These are phyloP conservation scores for Istiophorus platypterus DNA, from an alignment of 2,113 vertebrate species.

Conservation along the genomic window DNA sequence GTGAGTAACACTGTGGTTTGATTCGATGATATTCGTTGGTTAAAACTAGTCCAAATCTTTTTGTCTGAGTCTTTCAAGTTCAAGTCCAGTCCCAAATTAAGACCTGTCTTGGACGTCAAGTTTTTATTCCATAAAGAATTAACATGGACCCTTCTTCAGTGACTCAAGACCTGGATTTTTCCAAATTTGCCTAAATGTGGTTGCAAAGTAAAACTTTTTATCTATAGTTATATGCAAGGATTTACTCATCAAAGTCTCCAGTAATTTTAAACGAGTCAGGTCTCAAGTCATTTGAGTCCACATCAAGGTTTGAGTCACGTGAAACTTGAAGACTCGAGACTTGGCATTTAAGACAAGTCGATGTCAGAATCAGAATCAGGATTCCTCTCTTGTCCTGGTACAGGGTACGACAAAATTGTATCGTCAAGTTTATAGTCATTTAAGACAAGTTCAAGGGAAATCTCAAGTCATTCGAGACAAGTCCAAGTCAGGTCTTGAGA, in stretches of 20 bases:
- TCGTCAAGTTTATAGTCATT: not conserved
- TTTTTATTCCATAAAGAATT: not conserved
- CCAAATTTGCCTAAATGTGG: not conserved
- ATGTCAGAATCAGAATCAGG: no score
- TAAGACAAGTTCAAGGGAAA: no score
- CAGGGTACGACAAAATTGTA: no score
- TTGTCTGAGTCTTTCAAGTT: not conserved
- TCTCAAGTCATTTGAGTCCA: not conserved
- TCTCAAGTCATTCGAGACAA: not conserved
- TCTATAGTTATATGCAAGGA: no score
- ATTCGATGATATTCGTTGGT: not conserved
- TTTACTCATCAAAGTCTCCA: not conserved
- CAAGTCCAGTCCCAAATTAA: not conserved
- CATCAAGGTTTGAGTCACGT: not conserved
- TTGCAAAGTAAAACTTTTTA: no score
- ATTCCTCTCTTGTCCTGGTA: no score
- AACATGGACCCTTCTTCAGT: not conserved
- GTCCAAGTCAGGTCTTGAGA: not conserved
- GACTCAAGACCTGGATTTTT: not conserved
- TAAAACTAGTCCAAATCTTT: not conserved
- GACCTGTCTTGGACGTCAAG: not conserved
- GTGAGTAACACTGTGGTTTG: constrained; percentile 81
- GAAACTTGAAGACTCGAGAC: not conserved
- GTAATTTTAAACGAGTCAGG: not conserved
- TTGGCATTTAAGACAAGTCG: not conserved